Evolutionary conservation across 2,888 invertebrate genomes (phyloP).

Genomic region (Tiphia femorata): DNA sequence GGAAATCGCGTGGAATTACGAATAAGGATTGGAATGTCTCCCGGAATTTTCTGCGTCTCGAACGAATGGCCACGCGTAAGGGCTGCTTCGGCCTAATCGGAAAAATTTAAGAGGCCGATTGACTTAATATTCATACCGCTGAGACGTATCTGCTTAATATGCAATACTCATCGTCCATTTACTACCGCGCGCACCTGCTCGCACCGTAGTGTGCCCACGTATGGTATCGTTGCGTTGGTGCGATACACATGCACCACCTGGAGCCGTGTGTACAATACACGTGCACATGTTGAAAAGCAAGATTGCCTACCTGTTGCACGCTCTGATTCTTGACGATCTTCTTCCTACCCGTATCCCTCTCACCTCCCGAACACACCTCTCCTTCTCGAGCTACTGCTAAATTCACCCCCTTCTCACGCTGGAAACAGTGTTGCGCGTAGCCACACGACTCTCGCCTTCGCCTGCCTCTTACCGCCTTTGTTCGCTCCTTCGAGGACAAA

Average conservation of each 20-base stretch:
- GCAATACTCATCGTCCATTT: conserved; percentile 26
- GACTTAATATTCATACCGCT: not conserved
- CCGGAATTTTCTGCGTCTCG: too few relatives aligned
- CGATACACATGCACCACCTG: conserved; percentile 24
- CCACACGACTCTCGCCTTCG: too few relatives aligned
- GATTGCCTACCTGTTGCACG: conserved; percentile 54
- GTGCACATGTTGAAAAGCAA: conserved; percentile 23
- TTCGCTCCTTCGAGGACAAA: too few relatives aligned
- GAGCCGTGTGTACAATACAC: not conserved
- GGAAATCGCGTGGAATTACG: too few relatives aligned
- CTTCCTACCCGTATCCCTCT: not conserved
- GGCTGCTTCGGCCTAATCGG: too few relatives aligned
- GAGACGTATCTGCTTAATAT: conserved; percentile 25
- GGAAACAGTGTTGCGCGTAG: conserved; percentile 1
- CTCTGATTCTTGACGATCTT: conserved; percentile 24
- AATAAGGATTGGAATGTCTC: too few relatives aligned
- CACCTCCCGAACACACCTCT: not conserved
- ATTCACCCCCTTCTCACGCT: not conserved
- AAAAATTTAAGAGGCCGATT: not conserved
- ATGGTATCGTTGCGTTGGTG: too few relatives aligned
- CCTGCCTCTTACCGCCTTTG: too few relatives aligned
- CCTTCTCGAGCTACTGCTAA: conserved; percentile 4
- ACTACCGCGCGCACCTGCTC: conserved; percentile 15
- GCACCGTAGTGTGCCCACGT: too few relatives aligned
- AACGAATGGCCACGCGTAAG: too few relatives aligned